Percentiles rank a stretch among this genome's conserved stretches.
Evolutionary conservation across 2,888 invertebrate genomes (phyloP).

Genomic region (Ophion ventricosus): DNA sequence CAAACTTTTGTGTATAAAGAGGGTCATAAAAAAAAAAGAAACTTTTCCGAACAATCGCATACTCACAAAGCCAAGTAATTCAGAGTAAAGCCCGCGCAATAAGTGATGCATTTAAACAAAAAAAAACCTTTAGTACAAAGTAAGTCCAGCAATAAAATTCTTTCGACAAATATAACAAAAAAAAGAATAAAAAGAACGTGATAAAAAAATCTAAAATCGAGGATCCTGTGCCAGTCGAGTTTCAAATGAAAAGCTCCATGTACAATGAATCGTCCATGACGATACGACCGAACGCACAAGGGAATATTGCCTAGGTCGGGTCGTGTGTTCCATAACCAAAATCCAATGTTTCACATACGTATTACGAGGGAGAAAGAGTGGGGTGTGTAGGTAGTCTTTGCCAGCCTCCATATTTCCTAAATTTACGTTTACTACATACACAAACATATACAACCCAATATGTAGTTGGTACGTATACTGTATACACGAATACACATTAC

Average conservation of each 20-base stretch:
- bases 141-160: neutral
- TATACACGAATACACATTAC: neutral
- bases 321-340: slow-evolving; percentile 62
- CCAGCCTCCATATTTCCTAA: slow-evolving; percentile 62
- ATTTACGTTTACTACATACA: slow-evolving; percentile 49
- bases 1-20: neutral
- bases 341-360: slow-evolving; percentile 65
- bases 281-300: slow-evolving; percentile 49
- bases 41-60: neutral
- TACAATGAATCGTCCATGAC: slow-evolving; percentile 25
- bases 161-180: neutral
- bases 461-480: neutral
- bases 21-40: neutral
- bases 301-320: slow-evolving; percentile 53
- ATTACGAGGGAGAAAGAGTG: slow-evolving; percentile 33
- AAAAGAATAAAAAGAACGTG: neutral
- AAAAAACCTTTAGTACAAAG: neutral
- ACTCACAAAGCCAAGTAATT: neutral
- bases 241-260: slow-evolving; percentile 17
- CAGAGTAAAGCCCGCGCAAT: neutral
- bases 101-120: neutral
- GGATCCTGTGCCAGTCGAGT: neutral
- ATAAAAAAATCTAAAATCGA: neutral
- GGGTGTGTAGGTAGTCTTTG: slow-evolving; percentile 49
- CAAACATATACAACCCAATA: too few species aligned